These are phyloP conservation scores for Idris sp. DNA, from an alignment of 1,140 invertebrate species.

Conservation along the genomic window DNA sequence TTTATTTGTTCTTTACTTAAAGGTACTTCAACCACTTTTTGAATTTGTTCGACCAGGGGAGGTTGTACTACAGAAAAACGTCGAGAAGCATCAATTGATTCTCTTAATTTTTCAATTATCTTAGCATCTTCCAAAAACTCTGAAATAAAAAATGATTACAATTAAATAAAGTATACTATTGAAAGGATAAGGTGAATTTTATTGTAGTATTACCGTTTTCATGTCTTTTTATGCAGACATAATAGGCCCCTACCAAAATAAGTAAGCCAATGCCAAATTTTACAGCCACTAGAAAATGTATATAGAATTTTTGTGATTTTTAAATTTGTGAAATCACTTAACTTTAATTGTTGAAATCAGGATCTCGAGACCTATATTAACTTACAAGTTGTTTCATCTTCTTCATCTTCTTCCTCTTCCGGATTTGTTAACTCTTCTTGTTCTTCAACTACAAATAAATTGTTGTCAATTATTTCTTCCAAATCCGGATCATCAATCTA, in stretches of 20 bases:
- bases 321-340: too few relatives aligned
- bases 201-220: slow-evolving; percentile 70
- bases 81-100: slow-evolving; percentile 47
- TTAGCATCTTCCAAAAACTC: slow-evolving; percentile 37
- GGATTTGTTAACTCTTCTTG: slow-evolving; percentile 63
- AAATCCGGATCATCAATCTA: slow-evolving; percentile 60
- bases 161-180: too few relatives aligned
- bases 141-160: too few relatives aligned
- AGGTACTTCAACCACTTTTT: slow-evolving; percentile 20
- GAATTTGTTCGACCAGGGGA: slow-evolving; percentile 17
- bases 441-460: slow-evolving; percentile 64
- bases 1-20: slow-evolving; percentile 46
- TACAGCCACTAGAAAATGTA: slow-evolving; percentile 86
- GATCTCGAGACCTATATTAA: too few relatives aligned
- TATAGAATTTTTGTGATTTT: neutral
- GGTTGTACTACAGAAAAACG: slow-evolving; percentile 75
- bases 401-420: slow-evolving; percentile 65
- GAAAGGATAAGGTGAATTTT: too few relatives aligned
- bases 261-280: slow-evolving; percentile 87
- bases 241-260: slow-evolving; percentile 86
- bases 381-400: slow-evolving; percentile 73
- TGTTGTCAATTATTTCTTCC: slow-evolving; percentile 69
- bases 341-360: too few relatives aligned
- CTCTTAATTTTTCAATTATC: slow-evolving; percentile 26
- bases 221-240: slow-evolving; percentile 82